phyloP scores from a whole-genome alignment of 2,113 vertebrate genomes.

The Thalassarche chlororhynchos region DNA sequence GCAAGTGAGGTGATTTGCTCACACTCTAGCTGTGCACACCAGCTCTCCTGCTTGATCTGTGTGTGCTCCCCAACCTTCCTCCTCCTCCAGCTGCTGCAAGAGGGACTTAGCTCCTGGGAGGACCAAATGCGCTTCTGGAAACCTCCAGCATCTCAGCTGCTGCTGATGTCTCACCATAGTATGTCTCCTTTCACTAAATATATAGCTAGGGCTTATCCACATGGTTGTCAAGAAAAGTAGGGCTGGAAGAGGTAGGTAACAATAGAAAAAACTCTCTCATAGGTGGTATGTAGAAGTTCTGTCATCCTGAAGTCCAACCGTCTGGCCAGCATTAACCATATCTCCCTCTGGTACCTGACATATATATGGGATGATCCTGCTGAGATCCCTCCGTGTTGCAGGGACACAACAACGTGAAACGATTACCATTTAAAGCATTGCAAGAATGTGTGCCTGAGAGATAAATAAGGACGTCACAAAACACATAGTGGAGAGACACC shows the following conservation, averaged over 20 bases:
- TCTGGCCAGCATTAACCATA: not conserved
- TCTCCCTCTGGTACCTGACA: not conserved
- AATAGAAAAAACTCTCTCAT: not conserved
- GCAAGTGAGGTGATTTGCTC: not conserved
- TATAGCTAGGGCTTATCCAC: not conserved
- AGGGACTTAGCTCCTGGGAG: not conserved
- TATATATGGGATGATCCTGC: not conserved
- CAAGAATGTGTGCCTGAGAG: fast-evolving
- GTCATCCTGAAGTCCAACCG: not conserved
- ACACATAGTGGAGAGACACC: fast-evolving
- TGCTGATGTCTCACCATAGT: not conserved
- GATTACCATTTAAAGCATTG: not conserved
- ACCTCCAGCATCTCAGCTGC: not conserved
- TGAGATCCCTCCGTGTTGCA: fast-evolving
- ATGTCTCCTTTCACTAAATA: not conserved
- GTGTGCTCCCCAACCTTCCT: not conserved
- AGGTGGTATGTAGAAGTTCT: not conserved
- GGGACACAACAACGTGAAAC: not conserved
- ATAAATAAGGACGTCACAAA: not conserved
- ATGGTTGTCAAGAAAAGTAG: not conserved
- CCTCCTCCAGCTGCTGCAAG: not conserved
- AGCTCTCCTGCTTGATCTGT: not conserved
- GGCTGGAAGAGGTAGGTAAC: not conserved
- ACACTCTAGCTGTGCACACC: not conserved
- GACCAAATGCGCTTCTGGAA: not conserved